phyloP scores from a whole-genome alignment of 2,888 invertebrate genomes.

The Augochlorella aurata region DNA sequence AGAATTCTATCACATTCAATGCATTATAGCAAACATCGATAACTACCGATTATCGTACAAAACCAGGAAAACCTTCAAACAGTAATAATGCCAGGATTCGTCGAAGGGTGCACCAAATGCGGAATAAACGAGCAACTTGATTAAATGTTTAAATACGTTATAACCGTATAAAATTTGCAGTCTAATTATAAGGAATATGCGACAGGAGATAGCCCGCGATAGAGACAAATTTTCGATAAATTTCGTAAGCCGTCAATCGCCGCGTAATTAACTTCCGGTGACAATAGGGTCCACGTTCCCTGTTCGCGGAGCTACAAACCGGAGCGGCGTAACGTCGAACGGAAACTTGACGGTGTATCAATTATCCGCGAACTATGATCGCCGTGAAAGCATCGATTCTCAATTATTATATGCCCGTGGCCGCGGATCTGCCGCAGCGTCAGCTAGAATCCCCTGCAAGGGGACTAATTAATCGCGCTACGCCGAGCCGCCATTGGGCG shows the following conservation, averaged over 20 bases:
- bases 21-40: background rate
- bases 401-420: slow-evolving; percentile 61
- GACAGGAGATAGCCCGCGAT: background rate
- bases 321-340: slow-evolving; percentile 19
- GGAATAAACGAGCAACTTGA: background rate
- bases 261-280: slow-evolving; percentile 48
- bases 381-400: slow-evolving; percentile 53
- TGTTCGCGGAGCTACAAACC: slow-evolving; percentile 26
- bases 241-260: slow-evolving; percentile 34
- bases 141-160: background rate
- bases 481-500: slow-evolving; percentile 15
- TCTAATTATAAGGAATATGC: slow-evolving; percentile 2
- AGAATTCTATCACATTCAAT: background rate
- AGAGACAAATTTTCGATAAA: slow-evolving; percentile 41
- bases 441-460: slow-evolving; percentile 34
- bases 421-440: slow-evolving; percentile 53
- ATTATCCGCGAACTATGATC: slow-evolving; percentile 55
- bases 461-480: slow-evolving; percentile 58
- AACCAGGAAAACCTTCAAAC: background rate
- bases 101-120: background rate
- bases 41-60: background rate
- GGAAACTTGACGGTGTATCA: slow-evolving; percentile 64
- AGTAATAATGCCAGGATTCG: no score
- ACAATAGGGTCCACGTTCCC: slow-evolving; percentile 42
- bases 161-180: background rate